Evolutionary conservation across 2,113 vertebrate genomes (phyloP), one percentile per base, ranked within the genome.

Genomic region (Psettodes erumei): DNA sequence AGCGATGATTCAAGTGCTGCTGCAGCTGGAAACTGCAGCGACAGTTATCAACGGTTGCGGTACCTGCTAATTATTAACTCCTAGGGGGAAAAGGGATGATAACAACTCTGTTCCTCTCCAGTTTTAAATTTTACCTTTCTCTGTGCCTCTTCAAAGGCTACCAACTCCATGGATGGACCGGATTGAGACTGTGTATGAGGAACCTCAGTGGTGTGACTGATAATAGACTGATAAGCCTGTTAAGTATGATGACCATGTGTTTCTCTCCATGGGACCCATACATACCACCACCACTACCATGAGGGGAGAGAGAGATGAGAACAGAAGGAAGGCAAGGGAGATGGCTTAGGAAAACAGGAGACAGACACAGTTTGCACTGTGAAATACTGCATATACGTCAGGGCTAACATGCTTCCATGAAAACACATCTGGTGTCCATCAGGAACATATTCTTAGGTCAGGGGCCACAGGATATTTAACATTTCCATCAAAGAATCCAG

Each of bases 351-450:
- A 43, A 75, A 68, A 35, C 10, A 54, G 21, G 50, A 66, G 25
- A 45, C 16, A 45, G 40, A 56, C 16, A 55, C 45, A 38, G 45
- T 71, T 66, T 82, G 51, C 60, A 35, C 54, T 59, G 47, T 37
- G 70, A 56, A 84, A 63, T 62, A 45, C 60, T 60, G 64, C 54
- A 43, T 66, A 23, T 40, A 73, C 61, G 56, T 66, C 42, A 83
- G 42, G 70, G 47, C 58, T 69, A 77, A 66, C 37, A 47, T 64
- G 69, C 73, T 42, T 76, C 82, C 73, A 79, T 78, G 63, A 79
- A 75, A 82, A 65, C 65, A 86, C 88, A 91, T 89, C 83, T 88
- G 89, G 75, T 63, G 81, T 86, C 83, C 80, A 88, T 89, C 66
- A 82, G 71, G 54, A 27, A 53, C 48, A 55, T 74, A 51, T 65